Evolutionary conservation across 1,140 invertebrate species (phyloP), one percentile per base, ranked within the genome.

Genomic region (Ostrea edulis): DNA sequence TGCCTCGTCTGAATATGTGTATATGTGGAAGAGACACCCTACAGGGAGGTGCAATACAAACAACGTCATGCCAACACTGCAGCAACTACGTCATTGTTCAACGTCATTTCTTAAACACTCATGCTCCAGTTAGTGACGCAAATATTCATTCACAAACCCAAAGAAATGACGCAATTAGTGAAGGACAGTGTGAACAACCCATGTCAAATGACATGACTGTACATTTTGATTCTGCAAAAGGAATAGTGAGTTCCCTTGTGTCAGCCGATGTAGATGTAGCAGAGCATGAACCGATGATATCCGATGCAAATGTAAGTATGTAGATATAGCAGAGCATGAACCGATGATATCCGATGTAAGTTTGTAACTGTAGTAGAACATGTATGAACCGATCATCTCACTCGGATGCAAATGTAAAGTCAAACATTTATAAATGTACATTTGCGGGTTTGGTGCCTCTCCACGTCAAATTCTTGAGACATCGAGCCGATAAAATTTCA

Each of bases 51-150:
- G 29, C 68, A 35, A 77, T 77, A 4, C 68, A 77, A 35, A 35
- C 68, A 12, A 77, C 29, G 68, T 35, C 68, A 77, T 77, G 68
- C 29, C 68, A 77, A 77, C 68, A 77, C 11, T 77, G 68, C 68
- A 77, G 68, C 68, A 77, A 77, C 29, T 77, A 77, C 68, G 68
- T 77, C 68, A 77, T 77, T 35, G 68, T 77, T 77, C 68, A 77
- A 77, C 68, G 68, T 35, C 68, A 77, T 77, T 35, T 29, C 12
- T 29, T 77, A 11, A 29, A 77, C 68, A 77, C 68, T 77, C 68
- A 77, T 77, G 17, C 55, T n/a, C 55, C 55, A 20, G 17, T 14
- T 11, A 20, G 20, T n/a, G 68, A 77, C 22, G 11, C 22, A 14
- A 77, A 35, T 77, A 77, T 12, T 77, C 68, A 14, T 77, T 35